A percentile compares a stretch with the other conserved stretches of the same genome.
Evolutionary conservation across 2,888 invertebrate species (phyloP).

Genomic region (Chloroclysta siterata): DNA sequence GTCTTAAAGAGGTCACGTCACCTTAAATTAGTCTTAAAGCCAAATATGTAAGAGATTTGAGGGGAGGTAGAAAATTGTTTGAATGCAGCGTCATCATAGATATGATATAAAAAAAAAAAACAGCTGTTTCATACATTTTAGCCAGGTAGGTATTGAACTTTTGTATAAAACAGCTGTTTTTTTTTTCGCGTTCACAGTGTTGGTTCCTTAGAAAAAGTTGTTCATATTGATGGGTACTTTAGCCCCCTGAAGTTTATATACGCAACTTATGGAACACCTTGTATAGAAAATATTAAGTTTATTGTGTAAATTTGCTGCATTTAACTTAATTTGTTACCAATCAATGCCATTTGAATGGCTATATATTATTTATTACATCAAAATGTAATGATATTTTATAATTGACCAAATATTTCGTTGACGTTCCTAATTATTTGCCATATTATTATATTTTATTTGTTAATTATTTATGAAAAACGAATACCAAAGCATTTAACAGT

Average conservation of each 20-base stretch:
- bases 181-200: no score
- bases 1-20: not conserved
- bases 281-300: no score
- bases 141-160: no score
- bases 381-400: slow-evolving; percentile 21
- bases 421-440: slow-evolving; percentile 64
- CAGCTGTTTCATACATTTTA: no score
- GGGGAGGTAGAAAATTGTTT: not conserved
- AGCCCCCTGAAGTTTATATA: no score
- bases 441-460: slow-evolving; percentile 41
- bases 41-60: not conserved
- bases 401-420: slow-evolving; percentile 35
- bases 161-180: no score
- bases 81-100: not conserved
- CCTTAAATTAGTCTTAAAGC: not conserved
- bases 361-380: slow-evolving; percentile 21
- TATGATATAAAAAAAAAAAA: not conserved
- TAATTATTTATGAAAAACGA: slow-evolving; percentile 39
- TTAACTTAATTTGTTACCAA: not conserved
- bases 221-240: no score
- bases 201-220: no score
- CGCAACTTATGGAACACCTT: no score
- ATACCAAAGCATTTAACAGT: slow-evolving; percentile 56
- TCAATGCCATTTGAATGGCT: slow-evolving; percentile 36
- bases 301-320: no score